phyloP scores from a whole-genome alignment of 1,140 invertebrate species.

The Asbolus verrucosus region DNA sequence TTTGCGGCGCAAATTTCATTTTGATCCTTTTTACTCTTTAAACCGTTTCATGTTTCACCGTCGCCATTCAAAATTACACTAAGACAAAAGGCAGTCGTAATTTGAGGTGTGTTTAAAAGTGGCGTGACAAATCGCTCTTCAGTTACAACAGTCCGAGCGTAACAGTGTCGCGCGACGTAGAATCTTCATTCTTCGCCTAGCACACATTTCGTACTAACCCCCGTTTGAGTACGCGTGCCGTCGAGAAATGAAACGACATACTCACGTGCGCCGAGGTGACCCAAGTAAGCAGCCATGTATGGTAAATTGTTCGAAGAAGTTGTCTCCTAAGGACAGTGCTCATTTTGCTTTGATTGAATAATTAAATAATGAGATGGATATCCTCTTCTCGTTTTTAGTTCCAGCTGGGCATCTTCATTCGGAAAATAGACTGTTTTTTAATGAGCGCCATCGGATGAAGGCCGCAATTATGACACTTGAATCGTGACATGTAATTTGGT shows the following conservation, averaged over 20 bases:
- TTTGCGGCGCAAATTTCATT: conserved; percentile 6
- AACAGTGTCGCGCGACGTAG: conserved; percentile 39
- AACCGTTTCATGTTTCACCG: conserved; percentile 23
- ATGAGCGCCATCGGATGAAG: conserved; percentile 1
- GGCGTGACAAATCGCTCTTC: conserved; percentile 64
- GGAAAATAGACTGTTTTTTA: conserved; percentile 8
- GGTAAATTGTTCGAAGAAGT: not conserved
- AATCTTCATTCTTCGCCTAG: conserved; percentile 24
- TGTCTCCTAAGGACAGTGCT: conserved; percentile 8
- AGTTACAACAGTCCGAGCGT: conserved; percentile 51
- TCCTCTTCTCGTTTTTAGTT: conserved; percentile 12
- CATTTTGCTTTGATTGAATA: conserved; percentile 10
- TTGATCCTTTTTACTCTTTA: conserved; percentile 3
- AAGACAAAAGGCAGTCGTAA: conserved; percentile 34
- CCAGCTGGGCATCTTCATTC: conserved; percentile 24
- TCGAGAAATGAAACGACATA: not conserved
- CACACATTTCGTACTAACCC: conserved; percentile 12
- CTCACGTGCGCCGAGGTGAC: conserved; percentile 19
- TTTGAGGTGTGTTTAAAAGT: conserved; percentile 57
- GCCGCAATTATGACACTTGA: conserved; percentile 28
- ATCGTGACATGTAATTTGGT: not conserved
- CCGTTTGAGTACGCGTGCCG: conserved; percentile 2
- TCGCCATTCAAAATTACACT: conserved; percentile 18
- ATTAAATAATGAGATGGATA: conserved; percentile 13
- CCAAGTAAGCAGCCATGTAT: not conserved